Base-by-base conservation (phyloP, 2,113 vertebrate genomes). In the Nanger granti region DNA sequence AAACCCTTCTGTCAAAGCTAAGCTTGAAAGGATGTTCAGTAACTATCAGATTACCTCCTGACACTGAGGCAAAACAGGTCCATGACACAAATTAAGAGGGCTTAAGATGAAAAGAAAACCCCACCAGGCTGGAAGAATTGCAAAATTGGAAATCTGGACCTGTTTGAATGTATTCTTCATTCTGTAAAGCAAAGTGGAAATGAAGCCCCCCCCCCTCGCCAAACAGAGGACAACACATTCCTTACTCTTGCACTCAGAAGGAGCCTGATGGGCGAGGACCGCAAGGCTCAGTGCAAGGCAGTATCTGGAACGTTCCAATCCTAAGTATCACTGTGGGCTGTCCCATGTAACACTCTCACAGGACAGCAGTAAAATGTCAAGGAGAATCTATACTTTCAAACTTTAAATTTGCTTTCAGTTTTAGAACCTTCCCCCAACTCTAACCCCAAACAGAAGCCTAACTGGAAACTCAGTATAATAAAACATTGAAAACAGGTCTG, bases 1-100 rank as follows among this genome's bases (percentile, higher is more conserved):
- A 98, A 87, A 62, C 7, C 24, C 20, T 94, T 94, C 91, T 34
- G 95, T 93, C 96, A 84, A 96, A 97, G 97, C 54, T 60, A 89
- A 88, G 24, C 6, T 94, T 95, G 94, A 97, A 96, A 44, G 2
- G 49, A 59, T 37, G 1, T 85, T 97, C n/a, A 22, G 87, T 76
- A 94, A 97, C 28, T 84, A 96, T 94, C 93, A 96, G 91, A 57
- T 3, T 3, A 12, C 37, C 55, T 57, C 31, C 52, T 60, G 41
- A 98, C 94, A 92, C 1, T 59, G 49, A 93, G 76, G 87, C 20
- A 96, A 93, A 93, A 89, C 24, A 57, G 41, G 85, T 83, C 57
- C 0, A 0, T 80, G 60, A 80, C 82, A 96, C 90, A 95, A 79
- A 97, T 95, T 92, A 55, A 86, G 82, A 94, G 89, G 20, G 57